A percentile compares a stretch with the other conserved stretches of the same genome.
Evolutionary conservation across 2,888 invertebrate species (phyloP).

Genomic region (Rotaria macrura): DNA sequence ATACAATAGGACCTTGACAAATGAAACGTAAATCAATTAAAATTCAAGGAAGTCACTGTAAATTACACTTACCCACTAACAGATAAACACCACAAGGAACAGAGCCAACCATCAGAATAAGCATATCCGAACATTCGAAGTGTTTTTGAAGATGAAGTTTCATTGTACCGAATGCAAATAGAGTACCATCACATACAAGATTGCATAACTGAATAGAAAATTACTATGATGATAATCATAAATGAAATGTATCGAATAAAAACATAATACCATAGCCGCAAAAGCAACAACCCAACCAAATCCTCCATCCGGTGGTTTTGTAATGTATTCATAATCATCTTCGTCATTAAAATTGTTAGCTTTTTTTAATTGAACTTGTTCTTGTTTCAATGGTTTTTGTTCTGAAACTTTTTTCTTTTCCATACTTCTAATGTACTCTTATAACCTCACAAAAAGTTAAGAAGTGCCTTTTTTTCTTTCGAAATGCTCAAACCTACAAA

Average conservation of each 20-base stretch:
- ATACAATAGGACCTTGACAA: slow-evolving; percentile 34
- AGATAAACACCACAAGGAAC: slow-evolving; percentile 10
- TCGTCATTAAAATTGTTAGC: neutral
- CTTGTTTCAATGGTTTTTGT: neutral
- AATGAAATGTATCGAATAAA: neutral
- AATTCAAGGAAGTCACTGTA: too few species aligned
- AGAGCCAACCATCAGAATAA: slow-evolving; percentile 1
- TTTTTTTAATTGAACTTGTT: neutral
- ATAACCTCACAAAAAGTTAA: neutral
- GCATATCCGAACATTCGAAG: neutral
- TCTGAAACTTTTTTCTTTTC: neutral
- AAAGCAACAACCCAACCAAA: slow-evolving; percentile 31
- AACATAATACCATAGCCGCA: slow-evolving; percentile 22
- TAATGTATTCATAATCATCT: neutral
- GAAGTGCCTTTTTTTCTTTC: too few species aligned
- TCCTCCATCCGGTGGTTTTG: slow-evolving; percentile 29
- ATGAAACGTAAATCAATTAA: neutral
- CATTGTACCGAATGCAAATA: slow-evolving; percentile 32
- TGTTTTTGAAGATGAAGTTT: neutral
- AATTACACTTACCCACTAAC: neutral
- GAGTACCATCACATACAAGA: slow-evolving; percentile 29
- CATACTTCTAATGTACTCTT: neutral
- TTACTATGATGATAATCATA: neutral
- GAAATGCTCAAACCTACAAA: neutral
- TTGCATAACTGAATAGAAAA: slow-evolving; percentile 24